Base-by-base conservation (phyloP, 2,113 vertebrate genomes). In the Speoplatyrhinus poulsoni region DNA sequence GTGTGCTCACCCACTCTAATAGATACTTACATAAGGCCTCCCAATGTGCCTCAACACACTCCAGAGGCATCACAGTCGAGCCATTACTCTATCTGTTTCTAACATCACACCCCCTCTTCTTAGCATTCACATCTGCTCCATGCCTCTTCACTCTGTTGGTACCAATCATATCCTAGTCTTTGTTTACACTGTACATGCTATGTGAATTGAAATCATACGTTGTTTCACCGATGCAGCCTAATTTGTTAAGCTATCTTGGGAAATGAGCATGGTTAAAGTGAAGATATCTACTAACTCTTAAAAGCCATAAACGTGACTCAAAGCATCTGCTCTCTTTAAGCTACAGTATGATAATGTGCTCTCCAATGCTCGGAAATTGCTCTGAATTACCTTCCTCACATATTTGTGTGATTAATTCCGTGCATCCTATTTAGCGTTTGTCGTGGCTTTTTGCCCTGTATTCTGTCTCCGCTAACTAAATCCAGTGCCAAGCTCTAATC, bases 1-100 rank as follows among this genome's bases (percentile, higher is more conserved):
- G 82, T 77, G 12, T 57, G 67, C 75, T 87, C 79, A 88, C 77
- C 77, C 78, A 85, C 77, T 72, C 75, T 81, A 70, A 90, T 84
- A 69, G 62, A 77, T 56, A 8, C 72, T 87, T 82, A 81, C 71
- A 82, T 84, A 85, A 86, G 72, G 53, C 66, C 75, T 72, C 56
- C 73, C 77, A 79, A 82, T 88, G 68, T 75, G 71, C 73, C 67
- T 66, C 70, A 73, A 72, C 54, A 71, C 73, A 72, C 26, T 76
- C 80, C 63, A 74, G 72, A 79, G 70, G 85, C 60, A 47, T 57
- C 60, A 67, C 57, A 78, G 64, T 76, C 69, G 66, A 81, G 36
- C 36, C 36, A 16, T 9, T 16, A 10, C 8, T 48, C 73, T 68
- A 60, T 32, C 3, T 70, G 69, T 69, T 67, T 76, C 26, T 75